A percentile compares a stretch with the other conserved stretches of the same genome.
Evolutionary conservation across 1,140 invertebrate genomes (phyloP).

Genomic region (Drosophila ficusphila): DNA sequence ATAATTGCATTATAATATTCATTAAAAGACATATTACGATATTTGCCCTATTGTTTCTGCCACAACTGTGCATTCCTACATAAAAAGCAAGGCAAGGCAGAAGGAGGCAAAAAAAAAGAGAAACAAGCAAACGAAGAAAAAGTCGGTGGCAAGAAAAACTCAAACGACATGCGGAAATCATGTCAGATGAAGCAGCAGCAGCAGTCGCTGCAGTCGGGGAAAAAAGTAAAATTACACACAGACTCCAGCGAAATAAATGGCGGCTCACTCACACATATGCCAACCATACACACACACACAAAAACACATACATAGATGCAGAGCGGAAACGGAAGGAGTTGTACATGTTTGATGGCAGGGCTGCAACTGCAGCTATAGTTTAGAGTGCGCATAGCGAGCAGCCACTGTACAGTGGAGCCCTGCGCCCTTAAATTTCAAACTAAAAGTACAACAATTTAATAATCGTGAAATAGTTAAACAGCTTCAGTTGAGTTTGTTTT

Average conservation of each 20-base stretch:
- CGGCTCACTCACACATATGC: constrained; percentile 46
- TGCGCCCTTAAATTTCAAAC: too few species aligned
- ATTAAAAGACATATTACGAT: background rate
- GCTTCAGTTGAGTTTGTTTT: too few species aligned
- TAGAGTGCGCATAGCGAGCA: constrained; percentile 21
- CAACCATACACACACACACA: constrained; percentile 14
- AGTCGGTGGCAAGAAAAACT: constrained; percentile 56
- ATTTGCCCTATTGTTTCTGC: constrained; percentile 2
- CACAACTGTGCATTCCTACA: constrained; percentile 16
- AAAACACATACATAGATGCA: constrained; percentile 5
- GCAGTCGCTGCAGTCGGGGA: constrained; percentile 39
- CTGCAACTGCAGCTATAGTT: constrained; percentile 26
- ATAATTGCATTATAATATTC: too few species aligned
- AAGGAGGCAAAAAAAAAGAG: constrained; percentile 23
- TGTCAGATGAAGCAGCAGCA: constrained; percentile 78
- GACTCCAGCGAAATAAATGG: constrained; percentile 62
- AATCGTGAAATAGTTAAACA: too few species aligned
- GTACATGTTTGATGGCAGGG: constrained; percentile 60
- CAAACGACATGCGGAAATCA: constrained; percentile 81
- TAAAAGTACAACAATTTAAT: too few species aligned
- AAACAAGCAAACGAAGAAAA: constrained; percentile 55
- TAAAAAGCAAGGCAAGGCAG: constrained; percentile 10
- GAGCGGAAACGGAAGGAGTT: constrained; percentile 73
- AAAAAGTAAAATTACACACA: constrained; percentile 36
- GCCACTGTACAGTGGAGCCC: constrained; percentile 24